phyloP scores from a whole-genome alignment of 2,113 vertebrate species.

The Lophura nycthemera region DNA sequence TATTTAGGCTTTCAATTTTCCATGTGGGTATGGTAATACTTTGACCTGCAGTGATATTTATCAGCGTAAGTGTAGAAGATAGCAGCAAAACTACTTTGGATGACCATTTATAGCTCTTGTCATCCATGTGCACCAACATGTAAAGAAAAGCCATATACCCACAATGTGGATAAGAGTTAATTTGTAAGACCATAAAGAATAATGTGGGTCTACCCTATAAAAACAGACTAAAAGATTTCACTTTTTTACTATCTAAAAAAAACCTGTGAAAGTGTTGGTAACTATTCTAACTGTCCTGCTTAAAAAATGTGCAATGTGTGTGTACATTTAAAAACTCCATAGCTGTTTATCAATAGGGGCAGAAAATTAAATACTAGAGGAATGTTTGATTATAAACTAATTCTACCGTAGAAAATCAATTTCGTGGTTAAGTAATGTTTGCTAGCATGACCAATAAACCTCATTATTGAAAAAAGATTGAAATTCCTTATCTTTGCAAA shows the following conservation, averaged over 20 bases:
- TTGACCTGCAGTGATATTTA: neutral
- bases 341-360: neutral
- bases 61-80: neutral
- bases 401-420: constrained; percentile 44
- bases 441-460: constrained; percentile 3
- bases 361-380: constrained; percentile 25
- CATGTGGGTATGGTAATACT: neutral
- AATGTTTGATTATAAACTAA: constrained; percentile 16
- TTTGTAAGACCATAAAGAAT: neutral
- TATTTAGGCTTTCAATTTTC: neutral
- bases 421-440: constrained; percentile 38
- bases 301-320: neutral
- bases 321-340: neutral
- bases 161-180: neutral
- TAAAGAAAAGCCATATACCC: neutral
- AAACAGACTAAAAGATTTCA: neutral
- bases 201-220: neutral
- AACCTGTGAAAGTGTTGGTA: neutral
- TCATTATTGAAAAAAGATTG: constrained; percentile 28
- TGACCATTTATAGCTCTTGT: neutral
- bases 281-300: neutral
- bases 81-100: neutral
- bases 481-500: constrained; percentile 24
- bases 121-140: neutral
- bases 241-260: neutral